Evolutionary conservation across 2,888 invertebrate genomes (phyloP), one percentile per base, ranked within the genome.

Genomic region (Nematopogon swammerdamellus): DNA sequence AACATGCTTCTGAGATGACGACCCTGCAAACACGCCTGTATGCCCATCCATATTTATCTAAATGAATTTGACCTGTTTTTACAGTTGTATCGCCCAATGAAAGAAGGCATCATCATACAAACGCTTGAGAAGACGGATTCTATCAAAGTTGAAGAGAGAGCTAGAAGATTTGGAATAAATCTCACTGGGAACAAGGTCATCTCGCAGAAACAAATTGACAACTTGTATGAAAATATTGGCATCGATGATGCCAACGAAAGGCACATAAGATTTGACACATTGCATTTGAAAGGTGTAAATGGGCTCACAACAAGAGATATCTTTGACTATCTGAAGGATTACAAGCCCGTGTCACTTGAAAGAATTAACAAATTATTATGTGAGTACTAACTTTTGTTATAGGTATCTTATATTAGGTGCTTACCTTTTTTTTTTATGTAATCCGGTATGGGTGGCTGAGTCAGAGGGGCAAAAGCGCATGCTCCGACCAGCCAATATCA

Each of bases 361-460:
- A 92, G 91, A 91, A 84, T 92, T 51, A 87, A 88, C 72, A 88
- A 90, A 62, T 73, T 81, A 56, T 88, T 89, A 58, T 93, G 92
- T 87, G 74, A 80, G 83, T 70, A 53, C n/a, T n/a, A n/a, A n/a
- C n/a, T n/a, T n/a, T n/a, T n/a, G n/a, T n/a, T n/a, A n/a, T n/a
- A n/a, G 18, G 25, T 25, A 25, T 25, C 4, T 25, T 25, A 25
- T 25, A 8, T 6, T 8, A 6, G 25, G 25, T 25, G 25, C 25
- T 6, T 25, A 25, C n/a, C n/a, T n/a, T n/a, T n/a, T n/a, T n/a
- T n/a, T n/a, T n/a, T n/a, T n/a, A n/a, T n/a, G n/a, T n/a, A n/a
- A n/a, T n/a, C n/a, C n/a, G n/a, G n/a, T n/a, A n/a, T n/a, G n/a
- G n/a, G n/a, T n/a, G n/a, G n/a, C n/a, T n/a, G n/a, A n/a, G n/a